Percentiles rank a stretch among this genome's conserved stretches.
These are phyloP conservation scores for Scaptomyza hsui DNA, from an alignment of 1,140 invertebrate genomes.

Conservation along the genomic window DNA sequence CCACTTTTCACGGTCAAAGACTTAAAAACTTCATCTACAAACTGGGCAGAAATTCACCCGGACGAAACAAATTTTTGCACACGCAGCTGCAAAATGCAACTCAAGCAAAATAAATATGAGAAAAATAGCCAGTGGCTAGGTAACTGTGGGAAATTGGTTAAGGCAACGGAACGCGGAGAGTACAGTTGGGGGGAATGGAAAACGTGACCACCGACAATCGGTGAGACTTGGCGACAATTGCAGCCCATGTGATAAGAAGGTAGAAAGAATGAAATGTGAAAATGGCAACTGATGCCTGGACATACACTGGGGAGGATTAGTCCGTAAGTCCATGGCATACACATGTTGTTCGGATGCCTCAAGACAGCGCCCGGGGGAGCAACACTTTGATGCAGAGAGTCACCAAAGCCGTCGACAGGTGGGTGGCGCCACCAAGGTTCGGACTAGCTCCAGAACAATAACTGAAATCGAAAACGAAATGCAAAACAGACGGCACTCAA, in stretches of 20 bases:
- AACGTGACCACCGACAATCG: slow-evolving; percentile 55
- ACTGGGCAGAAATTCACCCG: slow-evolving; percentile 9
- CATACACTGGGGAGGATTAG: slow-evolving; percentile 2
- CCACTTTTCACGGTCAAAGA: slow-evolving; percentile 46
- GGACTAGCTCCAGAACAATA: slow-evolving; percentile 27
- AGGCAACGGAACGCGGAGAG: too few relatives aligned
- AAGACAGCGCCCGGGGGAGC: slow-evolving; percentile 10
- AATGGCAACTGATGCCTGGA: slow-evolving; percentile 7
- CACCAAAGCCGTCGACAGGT: slow-evolving; percentile 39
- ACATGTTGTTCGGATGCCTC: neutral
- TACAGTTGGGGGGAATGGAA: slow-evolving; percentile 8
- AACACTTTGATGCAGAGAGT: neutral
- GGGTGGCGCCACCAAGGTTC: slow-evolving; percentile 28
- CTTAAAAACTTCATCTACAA: slow-evolving; percentile 9
- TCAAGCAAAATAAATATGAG: slow-evolving; percentile 48
- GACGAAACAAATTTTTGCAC: slow-evolving; percentile 35
- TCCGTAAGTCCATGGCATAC: neutral
- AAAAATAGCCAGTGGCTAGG: slow-evolving; percentile 12
- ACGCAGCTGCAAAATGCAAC: slow-evolving; percentile 51
- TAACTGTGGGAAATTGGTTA: neutral
- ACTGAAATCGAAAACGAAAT: slow-evolving; percentile 54
- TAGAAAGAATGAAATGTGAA: slow-evolving; percentile 4
- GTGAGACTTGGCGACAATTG: slow-evolving; percentile 42
- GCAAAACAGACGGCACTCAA: slow-evolving; percentile 36
- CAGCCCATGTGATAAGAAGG: slow-evolving; percentile 28